Conservation (phyloP, 2,888 invertebrate genomes). For the Drosophila austrosaltans region DNA sequence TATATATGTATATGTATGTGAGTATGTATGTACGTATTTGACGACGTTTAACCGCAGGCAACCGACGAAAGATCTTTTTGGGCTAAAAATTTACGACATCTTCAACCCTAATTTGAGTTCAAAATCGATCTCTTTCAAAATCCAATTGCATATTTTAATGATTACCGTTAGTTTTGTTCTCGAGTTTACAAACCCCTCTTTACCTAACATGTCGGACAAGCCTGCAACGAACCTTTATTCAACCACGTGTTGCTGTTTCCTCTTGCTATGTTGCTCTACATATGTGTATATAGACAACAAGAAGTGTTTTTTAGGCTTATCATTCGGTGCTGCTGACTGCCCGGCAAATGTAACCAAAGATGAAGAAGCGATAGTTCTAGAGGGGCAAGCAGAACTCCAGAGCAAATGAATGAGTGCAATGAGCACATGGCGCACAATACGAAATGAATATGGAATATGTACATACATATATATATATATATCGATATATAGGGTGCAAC, state of each 20-base stretch:
- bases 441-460: conserved; percentile 3
- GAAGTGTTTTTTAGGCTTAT: neutral
- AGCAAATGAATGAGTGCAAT: neutral
- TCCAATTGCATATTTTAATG: neutral
- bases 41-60: neutral
- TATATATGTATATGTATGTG: no score
- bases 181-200: neutral
- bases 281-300: neutral
- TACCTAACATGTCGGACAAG: neutral
- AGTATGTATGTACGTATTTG: no score
- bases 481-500: conserved; percentile 5
- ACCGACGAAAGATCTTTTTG: neutral
- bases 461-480: conserved; percentile 11
- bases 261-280: neutral
- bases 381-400: neutral
- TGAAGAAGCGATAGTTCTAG: neutral
- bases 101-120: neutral
- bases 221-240: neutral
- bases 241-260: conserved; percentile 2
- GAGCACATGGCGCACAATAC: conserved; percentile 4
- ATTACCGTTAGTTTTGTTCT: neutral
- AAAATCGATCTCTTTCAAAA: neutral
- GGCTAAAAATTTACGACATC: conserved; percentile 3
- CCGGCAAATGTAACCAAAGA: neutral
- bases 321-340: neutral